A percentile compares a stretch with the other conserved stretches of the same genome.
phyloP scores from a whole-genome alignment of 1,140 invertebrate genomes.

The Brachionus koreanus region DNA sequence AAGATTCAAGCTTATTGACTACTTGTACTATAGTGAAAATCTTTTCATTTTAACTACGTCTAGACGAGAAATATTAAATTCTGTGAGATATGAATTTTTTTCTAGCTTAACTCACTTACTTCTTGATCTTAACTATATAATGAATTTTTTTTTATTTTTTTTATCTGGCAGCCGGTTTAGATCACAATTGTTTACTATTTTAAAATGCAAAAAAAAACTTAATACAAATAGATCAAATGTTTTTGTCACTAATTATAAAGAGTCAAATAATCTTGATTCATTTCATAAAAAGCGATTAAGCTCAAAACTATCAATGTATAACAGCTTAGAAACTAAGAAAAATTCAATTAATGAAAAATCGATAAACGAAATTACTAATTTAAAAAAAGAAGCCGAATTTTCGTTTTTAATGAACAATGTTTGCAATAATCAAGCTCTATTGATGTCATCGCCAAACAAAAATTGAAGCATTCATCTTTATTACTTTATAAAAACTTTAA shows the following conservation, averaged over 20 bases:
- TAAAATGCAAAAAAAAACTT: neutral
- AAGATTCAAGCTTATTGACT: slow-evolving; percentile 29
- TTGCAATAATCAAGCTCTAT: too few species aligned
- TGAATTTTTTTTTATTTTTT: slow-evolving; percentile 41
- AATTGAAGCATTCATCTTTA: too few species aligned
- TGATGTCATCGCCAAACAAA: too few species aligned
- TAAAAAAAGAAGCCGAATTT: neutral
- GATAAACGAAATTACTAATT: neutral
- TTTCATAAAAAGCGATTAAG: neutral
- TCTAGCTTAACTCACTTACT: slow-evolving; percentile 40
- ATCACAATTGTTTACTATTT: neutral
- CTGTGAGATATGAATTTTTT: slow-evolving; percentile 37
- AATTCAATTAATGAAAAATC: neutral
- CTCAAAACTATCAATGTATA: neutral
- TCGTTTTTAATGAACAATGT: too few species aligned
- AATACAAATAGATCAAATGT: neutral
- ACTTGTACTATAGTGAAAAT: slow-evolving; percentile 35
- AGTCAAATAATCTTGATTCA: neutral
- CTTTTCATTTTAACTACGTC: slow-evolving; percentile 1
- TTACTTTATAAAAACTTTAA: too few species aligned
- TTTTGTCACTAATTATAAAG: too few species aligned
- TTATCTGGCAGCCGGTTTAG: slow-evolving; percentile 38
- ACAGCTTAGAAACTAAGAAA: neutral
- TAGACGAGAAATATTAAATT: slow-evolving; percentile 4
- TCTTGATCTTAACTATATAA: slow-evolving; percentile 32